phyloP scores from a whole-genome alignment of 2,113 vertebrate genomes.

The Siniperca chuatsi region DNA sequence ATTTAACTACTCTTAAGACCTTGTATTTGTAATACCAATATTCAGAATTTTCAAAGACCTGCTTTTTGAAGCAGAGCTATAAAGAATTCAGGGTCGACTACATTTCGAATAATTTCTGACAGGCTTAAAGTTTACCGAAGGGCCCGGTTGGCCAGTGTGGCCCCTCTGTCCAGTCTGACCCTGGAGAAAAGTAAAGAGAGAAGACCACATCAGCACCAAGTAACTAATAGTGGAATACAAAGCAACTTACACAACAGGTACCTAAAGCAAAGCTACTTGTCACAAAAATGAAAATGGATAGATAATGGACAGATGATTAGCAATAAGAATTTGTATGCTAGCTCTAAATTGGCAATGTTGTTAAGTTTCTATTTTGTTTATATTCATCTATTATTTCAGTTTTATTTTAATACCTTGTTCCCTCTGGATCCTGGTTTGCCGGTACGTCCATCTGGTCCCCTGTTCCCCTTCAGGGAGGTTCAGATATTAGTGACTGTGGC shows the following conservation, averaged over 20 bases:
- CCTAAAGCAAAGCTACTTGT: not conserved
- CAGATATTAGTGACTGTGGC: constrained; percentile 24
- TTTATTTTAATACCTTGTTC: constrained; percentile 80
- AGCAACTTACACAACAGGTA: not conserved
- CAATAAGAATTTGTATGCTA: not conserved
- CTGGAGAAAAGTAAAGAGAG: constrained; percentile 68
- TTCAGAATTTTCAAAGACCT: too few relatives aligned
- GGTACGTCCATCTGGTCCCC: constrained; percentile 84
- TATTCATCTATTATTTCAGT: not conserved
- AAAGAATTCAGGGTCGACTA: not conserved
- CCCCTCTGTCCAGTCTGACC: constrained; percentile 88
- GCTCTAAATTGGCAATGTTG: not conserved
- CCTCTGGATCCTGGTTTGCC: constrained; percentile 86
- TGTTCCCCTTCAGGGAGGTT: constrained; percentile 84
- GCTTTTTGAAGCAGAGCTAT: not conserved
- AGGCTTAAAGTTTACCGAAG: constrained; percentile 80
- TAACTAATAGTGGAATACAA: not conserved
- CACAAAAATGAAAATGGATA: not conserved
- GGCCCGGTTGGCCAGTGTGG: constrained; percentile 85
- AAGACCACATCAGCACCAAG: not conserved
- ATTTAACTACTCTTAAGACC: not conserved
- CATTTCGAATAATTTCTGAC: not conserved
- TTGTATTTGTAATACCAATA: not conserved
- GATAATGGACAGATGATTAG: not conserved
- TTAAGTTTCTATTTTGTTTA: not conserved